A percentile compares a stretch with the other conserved stretches of the same genome.
Conservation (phyloP, 2,888 invertebrate species). For the Drosophila putrida region DNA sequence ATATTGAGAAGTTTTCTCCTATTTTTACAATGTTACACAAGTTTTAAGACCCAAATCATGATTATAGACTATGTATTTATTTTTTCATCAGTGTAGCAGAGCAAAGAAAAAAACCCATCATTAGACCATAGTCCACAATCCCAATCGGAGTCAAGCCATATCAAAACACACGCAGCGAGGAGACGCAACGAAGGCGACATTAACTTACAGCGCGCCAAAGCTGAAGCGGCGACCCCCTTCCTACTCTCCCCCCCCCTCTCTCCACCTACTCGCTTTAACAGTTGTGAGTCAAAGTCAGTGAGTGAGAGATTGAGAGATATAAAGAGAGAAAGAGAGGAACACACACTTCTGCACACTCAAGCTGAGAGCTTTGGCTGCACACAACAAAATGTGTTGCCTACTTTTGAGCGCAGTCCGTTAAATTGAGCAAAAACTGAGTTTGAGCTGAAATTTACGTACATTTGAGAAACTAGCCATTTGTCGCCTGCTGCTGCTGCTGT, state of each 20-base stretch:
- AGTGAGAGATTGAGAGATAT: not conserved
- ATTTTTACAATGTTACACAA: too few species aligned
- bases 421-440: slow-evolving; percentile 35
- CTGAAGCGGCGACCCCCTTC: not conserved
- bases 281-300: slow-evolving; percentile 5
- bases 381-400: slow-evolving; percentile 34
- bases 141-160: slow-evolving; percentile 48
- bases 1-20: too few species aligned
- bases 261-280: not conserved
- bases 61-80: too few species aligned
- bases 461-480: slow-evolving; percentile 32
- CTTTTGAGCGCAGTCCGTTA: slow-evolving; percentile 15
- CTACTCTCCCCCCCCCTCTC: not conserved
- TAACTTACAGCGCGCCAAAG: slow-evolving; percentile 38
- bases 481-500: slow-evolving; percentile 15
- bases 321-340: slow-evolving; percentile 30
- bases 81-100: too few species aligned
- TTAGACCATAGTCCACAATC: slow-evolving; percentile 44
- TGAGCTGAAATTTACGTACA: slow-evolving; percentile 13
- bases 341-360: slow-evolving; percentile 34
- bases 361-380: slow-evolving; percentile 45
- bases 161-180: slow-evolving; percentile 41
- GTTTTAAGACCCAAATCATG: too few species aligned
- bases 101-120: slow-evolving; percentile 23
- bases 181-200: slow-evolving; percentile 42